Conservation (phyloP, 2,113 vertebrate genomes). For the Nesogale talazaci region DNA sequence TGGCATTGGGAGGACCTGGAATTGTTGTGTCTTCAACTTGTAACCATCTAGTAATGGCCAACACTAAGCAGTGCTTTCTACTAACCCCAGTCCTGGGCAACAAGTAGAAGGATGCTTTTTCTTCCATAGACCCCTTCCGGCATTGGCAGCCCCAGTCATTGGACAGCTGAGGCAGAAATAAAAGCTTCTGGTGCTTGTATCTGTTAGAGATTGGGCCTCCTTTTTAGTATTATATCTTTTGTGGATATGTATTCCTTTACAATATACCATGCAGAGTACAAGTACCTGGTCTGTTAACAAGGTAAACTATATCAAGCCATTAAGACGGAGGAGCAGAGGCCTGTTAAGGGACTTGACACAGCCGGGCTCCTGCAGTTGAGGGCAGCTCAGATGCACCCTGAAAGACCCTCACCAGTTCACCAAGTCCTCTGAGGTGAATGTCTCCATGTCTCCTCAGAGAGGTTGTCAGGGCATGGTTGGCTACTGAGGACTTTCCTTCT, state of each 20-base stretch:
- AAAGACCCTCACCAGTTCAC: no score
- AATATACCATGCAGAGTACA: background rate
- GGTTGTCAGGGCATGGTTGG: background rate
- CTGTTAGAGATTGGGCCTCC: rapidly evolving
- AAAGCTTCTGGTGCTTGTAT: background rate
- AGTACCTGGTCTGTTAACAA: background rate
- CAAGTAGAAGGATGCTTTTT: no score
- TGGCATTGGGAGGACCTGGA: background rate
- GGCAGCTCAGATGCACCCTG: rapidly evolving
- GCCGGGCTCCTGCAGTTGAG: rapidly evolving
- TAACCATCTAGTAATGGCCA: slow-evolving; percentile 4
- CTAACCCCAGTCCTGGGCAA: background rate
- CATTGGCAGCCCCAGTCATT: background rate
- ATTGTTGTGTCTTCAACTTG: background rate
- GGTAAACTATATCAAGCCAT: background rate
- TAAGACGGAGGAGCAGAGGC: background rate
- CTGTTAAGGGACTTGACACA: background rate
- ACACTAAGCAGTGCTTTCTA: background rate
- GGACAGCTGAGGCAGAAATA: background rate
- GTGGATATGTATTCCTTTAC: background rate
- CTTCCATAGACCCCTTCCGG: background rate
- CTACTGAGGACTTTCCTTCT: no score
- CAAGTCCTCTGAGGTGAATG: background rate
- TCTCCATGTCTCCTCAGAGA: background rate
- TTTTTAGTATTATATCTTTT: rapidly evolving